phyloP scores from a whole-genome alignment of 2,888 invertebrate genomes.

The Melinaea menophilus region DNA sequence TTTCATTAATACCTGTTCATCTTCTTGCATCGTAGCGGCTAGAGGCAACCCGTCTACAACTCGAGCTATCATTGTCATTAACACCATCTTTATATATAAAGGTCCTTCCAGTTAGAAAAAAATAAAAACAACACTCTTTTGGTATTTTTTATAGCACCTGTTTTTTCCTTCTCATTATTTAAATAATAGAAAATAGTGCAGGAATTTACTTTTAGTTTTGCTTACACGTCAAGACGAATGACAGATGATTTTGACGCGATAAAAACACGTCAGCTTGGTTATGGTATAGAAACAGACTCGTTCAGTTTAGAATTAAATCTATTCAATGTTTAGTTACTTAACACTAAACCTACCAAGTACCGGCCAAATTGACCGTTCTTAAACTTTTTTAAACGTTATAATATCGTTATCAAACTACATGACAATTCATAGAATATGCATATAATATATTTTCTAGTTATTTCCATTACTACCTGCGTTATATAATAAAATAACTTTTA shows the following conservation, averaged over 20 bases:
- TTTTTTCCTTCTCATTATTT: constrained; percentile 66
- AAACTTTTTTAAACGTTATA: too few relatives aligned
- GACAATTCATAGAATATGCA: too few relatives aligned
- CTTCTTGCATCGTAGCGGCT: constrained; percentile 98
- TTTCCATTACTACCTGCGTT: too few relatives aligned
- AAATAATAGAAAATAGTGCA: constrained; percentile 45
- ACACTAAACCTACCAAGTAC: too few relatives aligned
- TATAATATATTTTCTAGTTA: too few relatives aligned
- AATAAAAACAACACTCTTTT: constrained; percentile 33
- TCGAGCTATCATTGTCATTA: constrained; percentile 98
- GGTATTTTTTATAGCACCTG: constrained; percentile 39
- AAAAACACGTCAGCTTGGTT: constrained; percentile 61
- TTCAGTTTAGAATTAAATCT: constrained; percentile 24
- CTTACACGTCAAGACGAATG: constrained; percentile 58
- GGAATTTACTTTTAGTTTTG: constrained; percentile 44
- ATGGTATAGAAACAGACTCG: constrained; percentile 35
- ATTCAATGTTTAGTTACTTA: not conserved
- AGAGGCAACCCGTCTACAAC: constrained; percentile 96
- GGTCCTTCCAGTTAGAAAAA: constrained; percentile 43
- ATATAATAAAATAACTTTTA: too few relatives aligned
- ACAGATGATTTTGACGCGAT: constrained; percentile 47
- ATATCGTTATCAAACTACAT: too few relatives aligned
- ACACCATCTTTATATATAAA: constrained; percentile 84
- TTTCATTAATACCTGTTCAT: constrained; percentile 88
- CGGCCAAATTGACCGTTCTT: too few relatives aligned